phyloP scores from a whole-genome alignment of 1,140 invertebrate genomes.

The Drosophila pectinifera region DNA sequence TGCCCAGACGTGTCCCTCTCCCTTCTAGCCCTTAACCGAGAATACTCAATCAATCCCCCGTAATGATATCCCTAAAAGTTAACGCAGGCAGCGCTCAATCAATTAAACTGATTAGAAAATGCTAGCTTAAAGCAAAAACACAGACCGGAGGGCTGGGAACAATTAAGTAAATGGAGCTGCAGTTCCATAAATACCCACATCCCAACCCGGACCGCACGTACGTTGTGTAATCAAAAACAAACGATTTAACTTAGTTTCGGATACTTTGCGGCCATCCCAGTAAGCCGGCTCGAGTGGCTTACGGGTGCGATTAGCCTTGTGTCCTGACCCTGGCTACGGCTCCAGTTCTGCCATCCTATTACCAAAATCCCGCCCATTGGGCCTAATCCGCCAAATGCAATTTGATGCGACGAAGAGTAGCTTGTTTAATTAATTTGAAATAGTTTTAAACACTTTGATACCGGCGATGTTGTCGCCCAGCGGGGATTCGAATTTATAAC shows the following conservation, averaged over 20 bases:
- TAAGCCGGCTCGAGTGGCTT: conserved; percentile 27
- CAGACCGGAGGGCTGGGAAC: conserved; percentile 6
- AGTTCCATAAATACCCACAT: conserved; percentile 25
- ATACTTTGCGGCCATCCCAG: conserved; percentile 31
- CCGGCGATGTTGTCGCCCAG: conserved; percentile 21
- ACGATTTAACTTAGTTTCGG: conserved; percentile 46
- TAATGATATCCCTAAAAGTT: conserved; percentile 3
- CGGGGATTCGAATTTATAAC: conserved; percentile 60
- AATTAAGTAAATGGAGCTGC: conserved; percentile 39
- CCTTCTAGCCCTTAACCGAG: neutral
- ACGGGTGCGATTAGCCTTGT: conserved; percentile 56
- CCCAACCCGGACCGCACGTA: conserved; percentile 9
- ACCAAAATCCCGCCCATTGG: conserved; percentile 29
- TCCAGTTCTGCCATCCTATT: conserved; percentile 34
- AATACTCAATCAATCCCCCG: conserved; percentile 21
- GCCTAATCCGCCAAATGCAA: conserved; percentile 47
- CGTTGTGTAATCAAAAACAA: conserved; percentile 44
- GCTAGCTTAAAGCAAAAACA: too few species aligned
- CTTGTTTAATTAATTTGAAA: conserved; percentile 70
- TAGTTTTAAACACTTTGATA: conserved; percentile 22
- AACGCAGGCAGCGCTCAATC: conserved; percentile 19
- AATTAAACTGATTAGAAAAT: conserved; percentile 68
- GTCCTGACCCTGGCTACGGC: neutral
- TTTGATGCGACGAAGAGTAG: conserved; percentile 29
- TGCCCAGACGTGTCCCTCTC: too few species aligned